A percentile compares a stretch with the other conserved stretches of the same genome.
Conservation (phyloP, 2,797 vertebrate species). For the Myoxocephalus aenaeus region DNA sequence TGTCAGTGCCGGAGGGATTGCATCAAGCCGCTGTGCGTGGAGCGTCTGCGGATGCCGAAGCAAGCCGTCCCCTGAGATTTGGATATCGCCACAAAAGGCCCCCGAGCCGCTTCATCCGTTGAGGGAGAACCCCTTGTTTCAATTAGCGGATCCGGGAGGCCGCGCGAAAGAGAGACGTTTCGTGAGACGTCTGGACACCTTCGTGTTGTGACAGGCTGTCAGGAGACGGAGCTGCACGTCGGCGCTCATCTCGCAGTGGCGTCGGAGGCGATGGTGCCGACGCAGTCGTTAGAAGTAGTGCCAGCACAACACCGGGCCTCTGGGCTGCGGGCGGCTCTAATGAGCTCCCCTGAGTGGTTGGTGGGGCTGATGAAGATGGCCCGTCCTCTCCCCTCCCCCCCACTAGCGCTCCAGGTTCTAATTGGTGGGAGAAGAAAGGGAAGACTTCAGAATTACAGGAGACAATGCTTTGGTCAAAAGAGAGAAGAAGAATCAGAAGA, state of each 20-base stretch:
- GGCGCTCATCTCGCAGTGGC: slow-evolving; percentile 35
- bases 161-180: not conserved
- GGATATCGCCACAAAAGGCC: not conserved
- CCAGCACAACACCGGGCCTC: slow-evolving; percentile 67
- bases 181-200: slow-evolving; percentile 30
- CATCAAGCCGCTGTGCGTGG: slow-evolving; percentile 25
- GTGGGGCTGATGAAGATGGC: slow-evolving; percentile 64
- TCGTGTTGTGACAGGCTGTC: slow-evolving; percentile 49
- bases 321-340: slow-evolving; percentile 62
- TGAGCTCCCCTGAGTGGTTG: slow-evolving; percentile 77
- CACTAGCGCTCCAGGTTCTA: slow-evolving; percentile 57
- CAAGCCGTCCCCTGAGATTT: slow-evolving; percentile 4
- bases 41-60: slow-evolving; percentile 9
- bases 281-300: slow-evolving; percentile 72
- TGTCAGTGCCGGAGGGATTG: not conserved
- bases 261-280: slow-evolving; percentile 50
- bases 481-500: not conserved
- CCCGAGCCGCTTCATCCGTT: slow-evolving; percentile 10
- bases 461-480: slow-evolving; percentile 59
- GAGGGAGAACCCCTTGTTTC: slow-evolving; percentile 11
- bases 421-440: slow-evolving; percentile 68
- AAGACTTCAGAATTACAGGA: slow-evolving; percentile 55
- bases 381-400: slow-evolving; percentile 55
- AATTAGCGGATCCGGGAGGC: slow-evolving; percentile 29
- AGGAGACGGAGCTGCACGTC: slow-evolving; percentile 35